Evolutionary conservation across 2,113 vertebrate genomes (phyloP).

Genomic region (Poicephalus gulielmi): DNA sequence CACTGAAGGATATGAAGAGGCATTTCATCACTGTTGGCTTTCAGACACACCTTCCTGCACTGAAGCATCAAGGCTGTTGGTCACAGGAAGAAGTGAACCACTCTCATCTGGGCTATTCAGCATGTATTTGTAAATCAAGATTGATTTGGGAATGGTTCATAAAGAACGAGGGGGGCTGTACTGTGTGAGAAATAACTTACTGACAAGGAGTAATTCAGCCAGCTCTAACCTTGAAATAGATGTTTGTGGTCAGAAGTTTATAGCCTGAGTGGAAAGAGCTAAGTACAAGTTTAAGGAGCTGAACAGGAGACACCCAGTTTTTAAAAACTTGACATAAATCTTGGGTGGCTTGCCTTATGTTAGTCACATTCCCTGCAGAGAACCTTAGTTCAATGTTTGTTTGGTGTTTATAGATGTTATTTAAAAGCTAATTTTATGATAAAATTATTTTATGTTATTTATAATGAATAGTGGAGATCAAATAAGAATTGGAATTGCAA

Average conservation of each 20-base stretch:
- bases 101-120: background rate
- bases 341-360: background rate
- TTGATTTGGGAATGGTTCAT: slow-evolving; percentile 11
- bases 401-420: background rate
- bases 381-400: background rate
- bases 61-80: background rate
- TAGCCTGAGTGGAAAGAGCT: background rate
- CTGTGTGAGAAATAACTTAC: background rate
- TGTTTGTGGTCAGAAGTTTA: slow-evolving; percentile 17
- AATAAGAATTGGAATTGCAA: slow-evolving; percentile 40
- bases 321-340: slow-evolving; percentile 33
- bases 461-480: slow-evolving; percentile 36
- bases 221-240: slow-evolving; percentile 11
- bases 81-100: background rate
- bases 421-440: background rate
- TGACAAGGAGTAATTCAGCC: slow-evolving; percentile 9
- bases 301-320: background rate
- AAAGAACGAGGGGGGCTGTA: background rate
- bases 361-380: background rate
- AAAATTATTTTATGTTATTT: slow-evolving; percentile 1
- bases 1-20: background rate
- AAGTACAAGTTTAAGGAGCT: slow-evolving; percentile 1
- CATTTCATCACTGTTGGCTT: background rate
- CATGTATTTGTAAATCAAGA: background rate
- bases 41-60: background rate